These are phyloP conservation scores for Sitodiplosis mosellana DNA, from an alignment of 1,140 invertebrate species.

Conservation along the genomic window DNA sequence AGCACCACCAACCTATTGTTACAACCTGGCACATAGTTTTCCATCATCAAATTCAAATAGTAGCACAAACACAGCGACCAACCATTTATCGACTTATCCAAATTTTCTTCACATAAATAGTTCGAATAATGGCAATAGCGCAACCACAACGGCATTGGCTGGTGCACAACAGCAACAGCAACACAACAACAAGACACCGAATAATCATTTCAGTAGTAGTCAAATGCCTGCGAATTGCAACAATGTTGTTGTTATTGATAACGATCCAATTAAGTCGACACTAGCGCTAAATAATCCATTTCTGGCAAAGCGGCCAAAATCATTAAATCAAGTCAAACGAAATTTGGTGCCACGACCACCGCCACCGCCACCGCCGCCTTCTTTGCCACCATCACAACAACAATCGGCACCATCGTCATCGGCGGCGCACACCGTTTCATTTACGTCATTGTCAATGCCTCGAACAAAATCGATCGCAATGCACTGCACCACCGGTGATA, in stretches of 20 bases:
- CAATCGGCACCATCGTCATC: neutral
- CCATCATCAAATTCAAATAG: conserved; percentile 1
- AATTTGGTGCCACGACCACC: neutral
- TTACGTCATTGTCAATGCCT: too few relatives aligned
- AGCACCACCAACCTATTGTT: conserved; percentile 1
- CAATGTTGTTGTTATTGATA: too few relatives aligned
- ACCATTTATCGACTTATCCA: neutral
- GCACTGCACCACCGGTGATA: conserved; percentile 13
- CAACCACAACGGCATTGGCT: conserved; percentile 9
- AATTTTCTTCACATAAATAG: neutral
- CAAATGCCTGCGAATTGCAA: conserved; percentile 11
- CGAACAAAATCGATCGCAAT: neutral
- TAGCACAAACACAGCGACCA: neutral
- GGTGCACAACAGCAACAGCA: conserved; percentile 11
- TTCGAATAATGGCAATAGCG: conserved; percentile 12
- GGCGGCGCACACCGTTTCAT: neutral
- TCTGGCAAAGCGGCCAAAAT: conserved; percentile 11
- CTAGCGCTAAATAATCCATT: neutral
- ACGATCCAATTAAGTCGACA: neutral
- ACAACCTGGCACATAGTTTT: conserved; percentile 7
- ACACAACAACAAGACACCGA: conserved; percentile 7
- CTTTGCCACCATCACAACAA: conserved; percentile 4
- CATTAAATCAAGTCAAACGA: conserved; percentile 10
- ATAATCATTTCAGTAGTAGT: conserved; percentile 14
- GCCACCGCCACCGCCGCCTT: conserved; percentile 7